Conservation (phyloP, 2,888 invertebrate species). For the Rotaria socialis region DNA sequence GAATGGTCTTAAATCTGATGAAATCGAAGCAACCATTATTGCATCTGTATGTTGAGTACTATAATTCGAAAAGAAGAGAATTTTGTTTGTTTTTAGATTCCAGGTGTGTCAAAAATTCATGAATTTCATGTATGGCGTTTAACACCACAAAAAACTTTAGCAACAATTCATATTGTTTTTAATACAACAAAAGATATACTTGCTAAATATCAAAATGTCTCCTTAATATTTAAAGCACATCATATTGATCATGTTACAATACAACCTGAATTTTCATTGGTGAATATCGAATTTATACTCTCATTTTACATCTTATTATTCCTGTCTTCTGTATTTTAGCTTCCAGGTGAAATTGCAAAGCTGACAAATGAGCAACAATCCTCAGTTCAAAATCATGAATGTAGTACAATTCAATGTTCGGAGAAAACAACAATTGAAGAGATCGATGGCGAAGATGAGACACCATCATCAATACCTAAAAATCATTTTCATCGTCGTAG, state of each 20-base stretch:
- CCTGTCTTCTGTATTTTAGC: background rate
- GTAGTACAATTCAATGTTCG: background rate
- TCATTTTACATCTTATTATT: too few species aligned
- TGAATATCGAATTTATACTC: background rate
- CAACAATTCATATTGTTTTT: constrained; percentile 6
- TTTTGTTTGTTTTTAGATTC: background rate
- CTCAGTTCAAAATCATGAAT: background rate
- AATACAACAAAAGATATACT: background rate
- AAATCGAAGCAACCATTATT: background rate
- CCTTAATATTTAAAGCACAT: background rate
- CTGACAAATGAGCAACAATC: background rate
- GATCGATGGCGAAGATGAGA: too few species aligned
- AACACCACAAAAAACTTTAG: constrained; percentile 33
- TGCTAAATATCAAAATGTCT: background rate
- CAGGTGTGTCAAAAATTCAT: background rate
- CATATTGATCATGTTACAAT: constrained; percentile 33
- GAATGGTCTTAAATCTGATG: background rate
- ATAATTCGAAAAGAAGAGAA: background rate
- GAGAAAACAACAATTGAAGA: background rate
- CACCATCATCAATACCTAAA: background rate
- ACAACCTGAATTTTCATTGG: constrained; percentile 23
- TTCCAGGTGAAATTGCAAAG: background rate
- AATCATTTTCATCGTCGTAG: background rate
- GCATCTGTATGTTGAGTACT: background rate
- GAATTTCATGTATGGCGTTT: constrained; percentile 36